A percentile compares a stretch with the other conserved stretches of the same genome.
Conservation (phyloP, 2,797 vertebrate genomes). For the Sternotherus odoratus region DNA sequence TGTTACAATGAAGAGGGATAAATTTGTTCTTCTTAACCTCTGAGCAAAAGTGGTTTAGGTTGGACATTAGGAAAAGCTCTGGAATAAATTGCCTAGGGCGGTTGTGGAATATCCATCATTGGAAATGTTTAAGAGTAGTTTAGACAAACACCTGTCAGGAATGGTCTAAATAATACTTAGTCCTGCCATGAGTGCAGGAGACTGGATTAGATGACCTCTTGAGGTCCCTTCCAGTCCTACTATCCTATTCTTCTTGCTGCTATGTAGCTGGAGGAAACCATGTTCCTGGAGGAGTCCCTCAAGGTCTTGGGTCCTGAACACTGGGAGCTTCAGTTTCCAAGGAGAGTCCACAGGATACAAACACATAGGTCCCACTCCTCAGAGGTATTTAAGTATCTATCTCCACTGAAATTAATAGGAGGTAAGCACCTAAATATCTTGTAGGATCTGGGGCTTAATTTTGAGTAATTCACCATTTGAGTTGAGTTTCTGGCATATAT, state of each 20-base stretch:
- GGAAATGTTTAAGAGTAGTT: too few relatives aligned
- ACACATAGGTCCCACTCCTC: background rate
- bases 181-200: too few relatives aligned
- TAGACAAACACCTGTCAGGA: too few relatives aligned
- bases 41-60: too few relatives aligned
- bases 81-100: too few relatives aligned
- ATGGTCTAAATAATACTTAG: too few relatives aligned
- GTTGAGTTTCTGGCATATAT: background rate
- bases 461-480: background rate
- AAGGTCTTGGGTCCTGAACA: background rate
- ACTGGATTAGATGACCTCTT: too few relatives aligned
- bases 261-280: background rate
- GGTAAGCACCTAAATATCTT: background rate
- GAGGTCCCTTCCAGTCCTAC: too few relatives aligned
- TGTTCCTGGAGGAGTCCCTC: background rate
- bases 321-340: background rate
- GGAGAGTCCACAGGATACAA: background rate
- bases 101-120: too few relatives aligned
- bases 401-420: background rate
- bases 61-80: too few relatives aligned
- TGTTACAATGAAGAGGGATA: too few relatives aligned
- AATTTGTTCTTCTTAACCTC: too few relatives aligned
- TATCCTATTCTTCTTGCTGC: background rate
- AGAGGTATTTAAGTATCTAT: background rate
- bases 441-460: background rate